A percentile compares a stretch with the other conserved stretches of the same genome.
Evolutionary conservation across 92 coral and sea anemone genomes (phyloP).

Genomic region (Desmophyllum pertusum): DNA sequence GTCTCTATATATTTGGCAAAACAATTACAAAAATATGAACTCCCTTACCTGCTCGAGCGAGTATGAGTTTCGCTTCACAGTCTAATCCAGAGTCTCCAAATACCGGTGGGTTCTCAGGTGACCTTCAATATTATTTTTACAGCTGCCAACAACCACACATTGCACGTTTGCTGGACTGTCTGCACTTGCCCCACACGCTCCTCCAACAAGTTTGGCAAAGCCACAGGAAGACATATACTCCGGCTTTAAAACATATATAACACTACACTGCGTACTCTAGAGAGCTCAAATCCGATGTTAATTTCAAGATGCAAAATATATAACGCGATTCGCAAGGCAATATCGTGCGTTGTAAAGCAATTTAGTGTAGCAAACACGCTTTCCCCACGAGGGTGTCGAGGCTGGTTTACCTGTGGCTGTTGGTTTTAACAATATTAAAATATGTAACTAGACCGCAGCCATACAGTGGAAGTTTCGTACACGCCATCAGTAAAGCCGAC

Average conservation of each 20-base stretch:
- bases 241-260: no score
- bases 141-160: slow-evolving; percentile 35
- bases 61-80: slow-evolving; percentile 35
- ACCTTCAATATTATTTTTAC: slow-evolving; percentile 27
- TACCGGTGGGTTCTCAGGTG: slow-evolving; percentile 22
- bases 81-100: slow-evolving; percentile 35
- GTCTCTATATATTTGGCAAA: not conserved
- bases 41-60: slow-evolving; percentile 44
- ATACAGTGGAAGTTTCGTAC: no score
- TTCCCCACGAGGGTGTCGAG: not conserved
- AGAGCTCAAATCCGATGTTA: no score
- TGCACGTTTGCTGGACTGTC: slow-evolving; percentile 29
- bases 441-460: no score
- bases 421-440: no score
- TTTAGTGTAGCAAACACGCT: not conserved
- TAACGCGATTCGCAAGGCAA: not conserved
- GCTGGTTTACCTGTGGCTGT: no score
- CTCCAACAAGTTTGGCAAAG: slow-evolving; percentile 42
- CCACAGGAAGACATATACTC: slow-evolving; percentile 38
- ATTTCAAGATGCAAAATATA: not conserved
- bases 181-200: slow-evolving; percentile 21
- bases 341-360: no score
- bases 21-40: slow-evolving; percentile 4
- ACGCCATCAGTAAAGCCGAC: no score
- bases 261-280: no score